Conservation (phyloP, 2,797 vertebrate species). For the Phoebastria nigripes region DNA sequence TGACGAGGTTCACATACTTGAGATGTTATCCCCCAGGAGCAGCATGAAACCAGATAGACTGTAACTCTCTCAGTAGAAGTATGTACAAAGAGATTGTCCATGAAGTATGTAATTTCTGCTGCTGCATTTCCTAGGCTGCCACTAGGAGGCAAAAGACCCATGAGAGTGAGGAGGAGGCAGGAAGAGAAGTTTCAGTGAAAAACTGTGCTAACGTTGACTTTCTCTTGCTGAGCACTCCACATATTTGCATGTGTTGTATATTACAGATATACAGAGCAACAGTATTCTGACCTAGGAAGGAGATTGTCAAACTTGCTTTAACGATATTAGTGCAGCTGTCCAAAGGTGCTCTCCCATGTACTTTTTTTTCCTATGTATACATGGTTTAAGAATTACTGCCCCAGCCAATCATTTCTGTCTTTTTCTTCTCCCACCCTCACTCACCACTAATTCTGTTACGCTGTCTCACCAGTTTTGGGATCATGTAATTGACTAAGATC, state of each 20-base stretch:
- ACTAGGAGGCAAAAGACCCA: background rate
- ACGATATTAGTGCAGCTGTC: background rate
- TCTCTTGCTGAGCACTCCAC: background rate
- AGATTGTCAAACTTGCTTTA: background rate
- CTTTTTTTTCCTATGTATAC: rapidly evolving
- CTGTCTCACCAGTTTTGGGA: background rate
- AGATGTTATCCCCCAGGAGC: background rate
- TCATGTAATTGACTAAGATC: background rate
- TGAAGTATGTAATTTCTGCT: background rate
- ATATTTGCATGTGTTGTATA: background rate
- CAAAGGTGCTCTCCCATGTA: background rate
- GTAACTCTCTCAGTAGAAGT: background rate
- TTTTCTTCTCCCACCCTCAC: background rate
- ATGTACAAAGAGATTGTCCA: background rate
- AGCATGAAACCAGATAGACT: background rate
- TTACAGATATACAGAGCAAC: background rate
- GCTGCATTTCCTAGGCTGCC: background rate
- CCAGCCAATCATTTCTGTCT: background rate
- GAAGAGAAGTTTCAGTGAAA: background rate
- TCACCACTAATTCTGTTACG: background rate
- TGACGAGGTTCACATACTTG: background rate
- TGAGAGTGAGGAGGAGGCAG: background rate
- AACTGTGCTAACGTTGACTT: rapidly evolving
- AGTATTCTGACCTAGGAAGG: background rate
- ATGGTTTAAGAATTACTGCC: background rate